Percentiles rank a stretch among this genome's conserved stretches.
Evolutionary conservation across 2,888 invertebrate species (phyloP).

Genomic region (Sinhomidia bicolor): DNA sequence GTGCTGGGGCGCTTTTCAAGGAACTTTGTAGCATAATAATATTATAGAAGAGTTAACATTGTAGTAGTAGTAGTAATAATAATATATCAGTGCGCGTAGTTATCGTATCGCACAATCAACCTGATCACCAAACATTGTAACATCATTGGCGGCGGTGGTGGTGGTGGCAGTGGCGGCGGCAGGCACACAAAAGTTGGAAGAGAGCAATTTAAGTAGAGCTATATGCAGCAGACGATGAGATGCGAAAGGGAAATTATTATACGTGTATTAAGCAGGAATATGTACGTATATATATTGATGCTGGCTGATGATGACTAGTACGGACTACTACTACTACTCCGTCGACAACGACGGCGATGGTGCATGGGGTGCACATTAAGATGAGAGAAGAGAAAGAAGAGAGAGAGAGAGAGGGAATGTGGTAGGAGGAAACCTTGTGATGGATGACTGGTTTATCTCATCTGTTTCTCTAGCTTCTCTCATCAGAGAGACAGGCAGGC

Average conservation of each 20-base stretch:
- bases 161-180: too few relatives aligned
- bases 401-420: slow-evolving; percentile 50
- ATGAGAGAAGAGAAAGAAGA: neutral
- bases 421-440: slow-evolving; percentile 70
- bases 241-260: slow-evolving; percentile 1
- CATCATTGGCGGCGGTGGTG: slow-evolving; percentile 41
- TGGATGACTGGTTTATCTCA: slow-evolving; percentile 72
- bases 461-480: slow-evolving; percentile 59
- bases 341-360: slow-evolving; percentile 47
- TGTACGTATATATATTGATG: too few relatives aligned
- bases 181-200: too few relatives aligned
- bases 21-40: neutral
- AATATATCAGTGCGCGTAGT: slow-evolving; percentile 20
- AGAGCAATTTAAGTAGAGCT: neutral
- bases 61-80: neutral
- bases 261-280: too few relatives aligned
- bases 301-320: slow-evolving; percentile 35
- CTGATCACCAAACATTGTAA: neutral
- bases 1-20: neutral
- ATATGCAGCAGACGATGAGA: slow-evolving; percentile 11
- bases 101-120: slow-evolving; percentile 45
- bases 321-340: slow-evolving; percentile 17
- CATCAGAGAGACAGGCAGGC: slow-evolving; percentile 48
- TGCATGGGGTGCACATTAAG: slow-evolving; percentile 69
- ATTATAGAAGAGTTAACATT: neutral